These are phyloP conservation scores for Pseudois nayaur DNA, from an alignment of 2,113 vertebrate genomes.

Conservation along the genomic window DNA sequence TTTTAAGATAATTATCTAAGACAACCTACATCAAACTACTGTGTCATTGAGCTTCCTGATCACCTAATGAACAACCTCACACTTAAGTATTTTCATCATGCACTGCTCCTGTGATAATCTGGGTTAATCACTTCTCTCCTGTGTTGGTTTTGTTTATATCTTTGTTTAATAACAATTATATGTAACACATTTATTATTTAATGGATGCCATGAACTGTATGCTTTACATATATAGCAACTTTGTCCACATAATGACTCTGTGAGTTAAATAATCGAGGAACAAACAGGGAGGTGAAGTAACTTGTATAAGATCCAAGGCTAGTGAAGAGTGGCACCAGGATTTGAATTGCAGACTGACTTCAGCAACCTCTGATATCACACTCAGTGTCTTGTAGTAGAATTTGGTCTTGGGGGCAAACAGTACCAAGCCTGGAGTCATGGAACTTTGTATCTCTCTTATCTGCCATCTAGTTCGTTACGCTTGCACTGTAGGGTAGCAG, in stretches of 20 bases:
- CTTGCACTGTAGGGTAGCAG: neutral
- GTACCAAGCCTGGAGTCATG: neutral
- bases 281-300: neutral
- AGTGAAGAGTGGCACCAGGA: neutral
- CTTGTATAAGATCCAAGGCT: neutral
- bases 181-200: neutral
- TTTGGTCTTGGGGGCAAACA: neutral
- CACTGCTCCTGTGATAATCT: neutral
- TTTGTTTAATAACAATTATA: neutral
- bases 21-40: neutral
- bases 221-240: neutral
- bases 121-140: neutral
- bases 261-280: neutral
- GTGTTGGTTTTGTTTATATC: neutral
- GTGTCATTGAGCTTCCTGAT: neutral
- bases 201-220: neutral
- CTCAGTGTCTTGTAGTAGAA: neutral
- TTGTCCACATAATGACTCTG: neutral
- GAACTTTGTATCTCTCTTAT: neutral
- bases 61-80: neutral
- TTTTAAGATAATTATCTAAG: neutral
- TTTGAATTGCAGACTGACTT: neutral
- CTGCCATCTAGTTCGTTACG: neutral
- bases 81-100: neutral
- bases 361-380: neutral